Base-by-base conservation (phyloP, 2,113 vertebrate species). In the Coryphaenoides rupestris region DNA sequence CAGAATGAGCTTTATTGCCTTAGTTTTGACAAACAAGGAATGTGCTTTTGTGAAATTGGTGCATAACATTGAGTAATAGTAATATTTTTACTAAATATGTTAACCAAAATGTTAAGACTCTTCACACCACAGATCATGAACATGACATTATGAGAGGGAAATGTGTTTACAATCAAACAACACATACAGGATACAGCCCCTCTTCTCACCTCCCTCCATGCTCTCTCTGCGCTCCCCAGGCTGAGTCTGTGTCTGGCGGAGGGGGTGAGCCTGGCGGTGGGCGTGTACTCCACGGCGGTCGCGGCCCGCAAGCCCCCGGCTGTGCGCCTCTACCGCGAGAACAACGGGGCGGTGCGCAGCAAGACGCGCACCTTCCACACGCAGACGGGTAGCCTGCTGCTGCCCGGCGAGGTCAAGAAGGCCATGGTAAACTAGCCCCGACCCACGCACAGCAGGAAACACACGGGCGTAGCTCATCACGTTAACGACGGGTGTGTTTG, bases 321-420 rank as follows among this genome's bases (percentile, higher is more conserved):
- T 0, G 68, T 98, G 70, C 92, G 75, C 73, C 94, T 99, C 26
- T 95, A 94, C 86, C 90, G 95, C 59, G 94, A 95, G 76, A 94
- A 85, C 50, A 99, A 99, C 2, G 95, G 98, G 68, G 91, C 87
- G 0, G 91, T 98, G 69, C 94, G 88, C 81, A 96, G 89, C 17
- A 99, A 99, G 90, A 96, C 94, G 1, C 92, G 95, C 49, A 92
- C 79, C 3, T 99, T 95, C 79, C 94, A 91, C 73, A 92, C 90
- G 0, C 92, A 97, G 74, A 98, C 95, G 0, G 97, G 96, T 62
- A 93, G 95, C 64, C 90, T 99, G 83, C 92, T 99, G 65, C 89
- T 99, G 66, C 94, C 95, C 55, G 96, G 92, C 14, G 94, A 97
- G 66, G 96, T 94, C 21, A 99, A 98, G 86, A 93, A 91, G 69